Conservation (phyloP, 2,113 vertebrate genomes). For the Aldabrachelys gigantea region DNA sequence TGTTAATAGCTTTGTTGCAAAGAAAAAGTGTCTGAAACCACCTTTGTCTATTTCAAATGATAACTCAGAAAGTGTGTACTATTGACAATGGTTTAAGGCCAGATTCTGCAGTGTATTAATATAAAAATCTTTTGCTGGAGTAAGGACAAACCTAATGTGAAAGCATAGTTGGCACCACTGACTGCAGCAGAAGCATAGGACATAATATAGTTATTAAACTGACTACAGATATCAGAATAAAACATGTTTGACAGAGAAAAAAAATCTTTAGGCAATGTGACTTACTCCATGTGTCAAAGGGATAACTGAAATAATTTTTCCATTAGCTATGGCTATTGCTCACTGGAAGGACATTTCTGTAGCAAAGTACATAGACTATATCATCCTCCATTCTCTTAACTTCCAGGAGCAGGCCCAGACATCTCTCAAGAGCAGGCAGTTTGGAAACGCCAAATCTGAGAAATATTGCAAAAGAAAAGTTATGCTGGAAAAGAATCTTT, state of each 20-base stretch:
- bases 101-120: not conserved
- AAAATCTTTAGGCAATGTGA: slow-evolving; percentile 38
- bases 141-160: slow-evolving; percentile 61
- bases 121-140: slow-evolving; percentile 12
- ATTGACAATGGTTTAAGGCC: slow-evolving; percentile 12
- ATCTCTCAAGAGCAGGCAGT: slow-evolving; percentile 26
- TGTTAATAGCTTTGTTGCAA: not conserved
- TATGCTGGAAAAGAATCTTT: not conserved
- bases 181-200: not conserved
- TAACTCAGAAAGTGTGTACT: not conserved
- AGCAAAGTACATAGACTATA: slow-evolving; percentile 56
- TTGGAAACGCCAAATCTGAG: slow-evolving; percentile 24
- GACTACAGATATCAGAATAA: slow-evolving; percentile 49
- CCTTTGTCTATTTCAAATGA: not conserved
- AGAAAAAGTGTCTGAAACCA: not conserved
- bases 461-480: slow-evolving; percentile 51
- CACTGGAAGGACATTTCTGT: slow-evolving; percentile 62
- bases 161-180: slow-evolving; percentile 46
- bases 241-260: slow-evolving; percentile 56
- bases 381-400: slow-evolving; percentile 63
- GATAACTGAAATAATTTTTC: slow-evolving; percentile 70
- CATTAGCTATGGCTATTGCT: slow-evolving; percentile 67
- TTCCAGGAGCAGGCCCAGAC: slow-evolving; percentile 46
- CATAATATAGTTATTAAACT: slow-evolving; percentile 60
- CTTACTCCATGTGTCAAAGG: slow-evolving; percentile 54